A percentile compares a stretch with the other conserved stretches of the same genome.
phyloP scores from a whole-genome alignment of 2,888 invertebrate genomes.

The Conchocele bisecta region DNA sequence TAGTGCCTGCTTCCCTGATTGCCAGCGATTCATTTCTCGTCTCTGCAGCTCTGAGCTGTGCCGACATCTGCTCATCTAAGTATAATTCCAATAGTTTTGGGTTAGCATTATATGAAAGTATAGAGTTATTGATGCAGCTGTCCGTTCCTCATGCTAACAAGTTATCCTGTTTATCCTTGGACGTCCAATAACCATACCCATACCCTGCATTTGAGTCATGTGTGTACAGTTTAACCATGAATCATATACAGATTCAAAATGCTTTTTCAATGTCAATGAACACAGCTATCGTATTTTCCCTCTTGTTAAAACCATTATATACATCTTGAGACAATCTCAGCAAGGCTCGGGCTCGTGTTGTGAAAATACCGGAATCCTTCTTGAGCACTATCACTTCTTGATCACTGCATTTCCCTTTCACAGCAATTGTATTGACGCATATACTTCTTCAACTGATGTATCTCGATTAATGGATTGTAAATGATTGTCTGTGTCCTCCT shows the following conservation, averaged over 20 bases:
- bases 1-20: no score
- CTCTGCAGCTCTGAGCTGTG: neutral
- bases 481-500: no score
- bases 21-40: neutral
- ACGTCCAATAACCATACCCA: conserved; percentile 7
- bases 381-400: no score
- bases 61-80: neutral
- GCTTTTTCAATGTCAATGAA: conserved; percentile 37
- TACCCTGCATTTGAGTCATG: conserved; percentile 14
- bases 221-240: conserved; percentile 17
- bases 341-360: conserved; percentile 9
- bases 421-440: no score
- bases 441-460: no score
- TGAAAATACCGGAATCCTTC: conserved; percentile 24
- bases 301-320: conserved; percentile 21
- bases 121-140: no score
- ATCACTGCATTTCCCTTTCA: no score
- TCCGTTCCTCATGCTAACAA: neutral
- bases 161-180: neutral
- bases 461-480: no score
- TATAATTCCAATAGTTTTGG: neutral
- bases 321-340: conserved; percentile 17
- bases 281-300: neutral
- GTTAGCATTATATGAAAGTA: neutral
- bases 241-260: conserved; percentile 28